Conservation (phyloP, 2,113 vertebrate genomes). For the Atrichornis clamosus region DNA sequence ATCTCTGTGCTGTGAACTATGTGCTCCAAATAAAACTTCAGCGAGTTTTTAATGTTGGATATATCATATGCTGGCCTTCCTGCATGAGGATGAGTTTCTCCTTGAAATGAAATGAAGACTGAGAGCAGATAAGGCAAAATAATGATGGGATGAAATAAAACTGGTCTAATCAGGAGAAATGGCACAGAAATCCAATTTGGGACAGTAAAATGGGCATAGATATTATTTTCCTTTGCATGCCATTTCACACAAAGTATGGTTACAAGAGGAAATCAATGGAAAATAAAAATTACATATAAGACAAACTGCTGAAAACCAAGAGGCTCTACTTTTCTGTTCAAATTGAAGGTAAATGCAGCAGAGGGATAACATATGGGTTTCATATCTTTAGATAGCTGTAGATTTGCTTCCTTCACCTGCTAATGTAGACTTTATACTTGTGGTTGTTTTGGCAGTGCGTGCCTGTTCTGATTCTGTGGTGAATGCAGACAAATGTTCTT, state of each 20-base stretch:
- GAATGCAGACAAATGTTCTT: neutral
- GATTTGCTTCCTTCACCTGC: neutral
- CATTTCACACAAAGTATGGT: neutral
- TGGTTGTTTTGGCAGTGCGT: neutral
- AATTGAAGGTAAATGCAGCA: neutral
- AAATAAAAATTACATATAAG: neutral
- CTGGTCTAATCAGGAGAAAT: neutral
- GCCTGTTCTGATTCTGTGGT: neutral
- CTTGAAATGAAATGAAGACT: slow-evolving; percentile 5
- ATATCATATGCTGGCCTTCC: neutral
- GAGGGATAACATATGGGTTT: neutral
- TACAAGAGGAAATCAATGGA: slow-evolving; percentile 8
- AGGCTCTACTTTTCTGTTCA: neutral
- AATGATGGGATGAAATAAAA: neutral
- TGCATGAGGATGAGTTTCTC: neutral
- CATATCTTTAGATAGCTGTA: neutral
- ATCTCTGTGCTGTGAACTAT: neutral
- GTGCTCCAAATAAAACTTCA: neutral
- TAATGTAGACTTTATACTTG: accelerated
- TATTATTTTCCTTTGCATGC: neutral
- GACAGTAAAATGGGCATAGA: neutral
- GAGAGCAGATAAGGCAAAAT: neutral
- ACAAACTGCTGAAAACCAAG: neutral
- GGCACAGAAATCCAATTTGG: neutral
- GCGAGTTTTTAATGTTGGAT: neutral